Base-by-base conservation (phyloP, 2,113 vertebrate species). In the Paradoxurus hermaphroditus region DNA sequence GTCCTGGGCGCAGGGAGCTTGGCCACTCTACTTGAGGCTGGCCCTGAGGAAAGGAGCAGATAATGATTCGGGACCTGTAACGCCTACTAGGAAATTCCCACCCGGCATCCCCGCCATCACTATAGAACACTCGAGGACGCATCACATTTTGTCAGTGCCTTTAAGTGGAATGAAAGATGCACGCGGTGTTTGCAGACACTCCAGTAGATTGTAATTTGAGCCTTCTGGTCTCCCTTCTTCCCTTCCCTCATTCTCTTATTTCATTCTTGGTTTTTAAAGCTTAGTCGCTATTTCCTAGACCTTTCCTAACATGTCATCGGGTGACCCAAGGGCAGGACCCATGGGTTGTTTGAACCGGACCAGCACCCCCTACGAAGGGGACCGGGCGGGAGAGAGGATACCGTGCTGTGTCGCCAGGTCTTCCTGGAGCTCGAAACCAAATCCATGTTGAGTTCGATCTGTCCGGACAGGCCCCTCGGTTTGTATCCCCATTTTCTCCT, bases 201-300 rank as follows among this genome's bases (percentile, higher is more conserved):
- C 18, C 36, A 49, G 29, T 25, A 23, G 12, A 16, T 29, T 11
- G 62, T 46, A 70, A 72, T n/a, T 77, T 5, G 51, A 63, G 19
- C 29, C 31, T 68, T 39, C 70, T 53, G 29, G 53, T 29, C 49
- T 90, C 29, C n/a, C 51, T 88, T 88, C 62, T 63, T 36, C 21
- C 39, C 49, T 19, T 11, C 12, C 12, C 4, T 4, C 83, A 27
- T 62, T 29, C 53, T 79, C 86, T 34, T 41, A 51, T 86, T 51
- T 68, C 44, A 1, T 65, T 91, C 72, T 93, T 41, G 21, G n/a
- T 86, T 94, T 90, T 81, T 65, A 82, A 59, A 78, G 78, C 73
- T 53, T 62, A 86, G 72, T 73, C 70, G 34, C 36, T 51, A 39
- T 93, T 87, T 90, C 62, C 70, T 12, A 41, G 68, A 25, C 34